phyloP scores from a whole-genome alignment of 2,888 invertebrate species.

The Himalopsyche kuldschensis region DNA sequence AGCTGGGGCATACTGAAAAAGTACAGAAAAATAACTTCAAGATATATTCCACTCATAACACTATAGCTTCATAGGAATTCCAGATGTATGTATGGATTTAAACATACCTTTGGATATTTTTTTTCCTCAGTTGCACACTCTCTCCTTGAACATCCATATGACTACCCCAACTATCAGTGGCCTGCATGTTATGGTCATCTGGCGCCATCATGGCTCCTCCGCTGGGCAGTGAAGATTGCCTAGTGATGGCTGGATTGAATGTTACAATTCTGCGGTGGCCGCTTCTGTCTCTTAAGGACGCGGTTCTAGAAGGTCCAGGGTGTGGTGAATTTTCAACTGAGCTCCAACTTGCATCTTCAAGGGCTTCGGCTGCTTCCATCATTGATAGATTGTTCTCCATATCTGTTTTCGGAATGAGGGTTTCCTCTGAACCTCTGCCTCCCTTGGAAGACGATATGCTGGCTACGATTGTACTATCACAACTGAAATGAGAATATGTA shows the following conservation, averaged over 20 bases:
- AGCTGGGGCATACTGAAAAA: conserved; percentile 35
- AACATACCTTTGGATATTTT: conserved; percentile 45
- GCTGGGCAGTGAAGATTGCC: conserved; percentile 80
- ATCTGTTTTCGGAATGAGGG: conserved; percentile 48
- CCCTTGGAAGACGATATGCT: conserved; percentile 37
- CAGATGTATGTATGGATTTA: too few species aligned
- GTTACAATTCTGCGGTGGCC: conserved; percentile 45
- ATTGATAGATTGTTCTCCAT: conserved; percentile 46
- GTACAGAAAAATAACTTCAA: not conserved
- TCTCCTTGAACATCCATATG: conserved; percentile 67
- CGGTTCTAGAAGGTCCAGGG: conserved; percentile 69
- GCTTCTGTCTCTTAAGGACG: conserved; percentile 64
- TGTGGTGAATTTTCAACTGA: conserved; percentile 74
- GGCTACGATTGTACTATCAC: conserved; percentile 38
- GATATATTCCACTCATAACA: not conserved
- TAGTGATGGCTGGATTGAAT: conserved; percentile 50
- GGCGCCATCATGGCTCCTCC: conserved; percentile 59
- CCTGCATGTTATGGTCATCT: conserved; percentile 61
- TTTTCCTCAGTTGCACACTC: conserved; percentile 65
- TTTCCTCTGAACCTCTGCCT: conserved; percentile 52
- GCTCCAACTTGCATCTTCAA: conserved; percentile 60
- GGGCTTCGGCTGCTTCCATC: conserved; percentile 54
- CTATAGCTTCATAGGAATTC: too few species aligned
- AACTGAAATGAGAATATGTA: conserved; percentile 7
- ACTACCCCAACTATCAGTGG: conserved; percentile 59